Conservation (phyloP, 2,113 vertebrate genomes). For the Bambusicola thoracicus region DNA sequence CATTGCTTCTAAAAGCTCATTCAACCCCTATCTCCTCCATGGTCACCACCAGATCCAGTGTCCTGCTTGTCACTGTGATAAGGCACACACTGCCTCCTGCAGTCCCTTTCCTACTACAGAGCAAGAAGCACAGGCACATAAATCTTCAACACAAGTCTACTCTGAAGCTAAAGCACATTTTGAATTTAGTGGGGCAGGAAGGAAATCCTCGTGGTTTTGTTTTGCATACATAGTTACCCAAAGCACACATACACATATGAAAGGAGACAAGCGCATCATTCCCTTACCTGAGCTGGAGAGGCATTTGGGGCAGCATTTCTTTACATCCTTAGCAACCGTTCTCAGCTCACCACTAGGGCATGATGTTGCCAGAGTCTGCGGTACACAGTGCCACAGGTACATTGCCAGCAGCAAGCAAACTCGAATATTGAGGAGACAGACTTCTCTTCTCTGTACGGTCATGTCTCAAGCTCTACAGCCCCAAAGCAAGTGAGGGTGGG, state of each 20-base stretch:
- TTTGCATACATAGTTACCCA: neutral
- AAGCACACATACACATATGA: neutral
- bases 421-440: fast-evolving
- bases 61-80: no score
- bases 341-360: neutral
- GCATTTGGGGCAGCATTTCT: conserved; percentile 35
- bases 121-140: neutral
- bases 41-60: neutral
- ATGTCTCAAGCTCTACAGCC: neutral
- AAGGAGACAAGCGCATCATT: neutral
- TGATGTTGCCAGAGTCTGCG: fast-evolving
- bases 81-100: neutral
- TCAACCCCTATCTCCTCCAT: neutral
- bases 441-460: neutral
- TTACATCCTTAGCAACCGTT: fast-evolving
- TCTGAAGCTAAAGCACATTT: no score
- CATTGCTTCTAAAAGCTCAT: neutral
- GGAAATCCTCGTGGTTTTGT: neutral
- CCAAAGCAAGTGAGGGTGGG: neutral
- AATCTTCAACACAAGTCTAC: fast-evolving
- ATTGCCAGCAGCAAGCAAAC: neutral
- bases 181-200: neutral
- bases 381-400: neutral
- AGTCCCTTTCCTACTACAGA: neutral
- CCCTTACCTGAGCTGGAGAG: neutral